Base-by-base conservation (phyloP, 2,113 vertebrate genomes). In the Hippocampus guttulatus region DNA sequence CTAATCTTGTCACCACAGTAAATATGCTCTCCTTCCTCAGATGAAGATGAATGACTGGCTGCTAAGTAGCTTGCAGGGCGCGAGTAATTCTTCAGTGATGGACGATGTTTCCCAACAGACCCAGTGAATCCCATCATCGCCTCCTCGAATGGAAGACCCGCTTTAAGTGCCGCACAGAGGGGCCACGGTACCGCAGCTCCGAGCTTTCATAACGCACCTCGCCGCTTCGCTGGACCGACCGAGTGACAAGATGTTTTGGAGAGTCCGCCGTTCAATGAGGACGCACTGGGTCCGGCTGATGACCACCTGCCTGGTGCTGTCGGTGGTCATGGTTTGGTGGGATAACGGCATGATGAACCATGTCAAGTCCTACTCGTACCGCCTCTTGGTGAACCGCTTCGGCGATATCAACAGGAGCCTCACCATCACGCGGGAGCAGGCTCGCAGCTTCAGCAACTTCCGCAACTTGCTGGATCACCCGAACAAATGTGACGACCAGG, bases 311-410 rank as follows among this genome's bases (percentile, higher is more conserved):
- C 94, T 97, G 78, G 76, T 96, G 77, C 72, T 95, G 38, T 96
- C 91, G 1, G 81, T 90, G 74, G 52, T 98, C 75, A 95, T 95
- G 93, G 49, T 95, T 21, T 95, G 92, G 87, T 96, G 94, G 95
- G 92, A 96, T 87, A 91, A 86, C 71, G 60, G 60, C 0, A 43
- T 95, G 1, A 64, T 95, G 76, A 92, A 79, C 85, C 93, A 95
- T 20, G 79, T 96, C 89, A 96, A 94, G 84, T 95, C 95, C 68
- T 95, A 94, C 84, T 95, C 95, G 0, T 96, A 93, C 84, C 93
- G 95, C 89, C 95, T 95, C 91, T 85, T 98, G 75, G 75, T 94
- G 66, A 97, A 95, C 67, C 90, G 87, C 78, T 98, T 95, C 66
- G 57, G 81, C 76, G 93, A 94, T 86, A 91, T 97, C 79, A 96